Evolutionary conservation across 2,797 vertebrate genomes (phyloP).

Genomic region (Sus cebifrons): DNA sequence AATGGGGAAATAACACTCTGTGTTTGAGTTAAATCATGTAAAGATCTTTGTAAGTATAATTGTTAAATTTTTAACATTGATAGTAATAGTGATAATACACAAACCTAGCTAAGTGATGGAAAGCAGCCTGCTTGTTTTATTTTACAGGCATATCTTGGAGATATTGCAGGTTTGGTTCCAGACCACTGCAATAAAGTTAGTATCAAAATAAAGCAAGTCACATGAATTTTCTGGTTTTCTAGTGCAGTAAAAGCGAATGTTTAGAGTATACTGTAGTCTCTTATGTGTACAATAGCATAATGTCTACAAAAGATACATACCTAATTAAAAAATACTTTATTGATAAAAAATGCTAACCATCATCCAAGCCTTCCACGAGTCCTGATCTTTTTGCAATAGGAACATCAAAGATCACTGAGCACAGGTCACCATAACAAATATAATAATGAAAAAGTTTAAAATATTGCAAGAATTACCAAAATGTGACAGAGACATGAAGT

Average conservation of each 20-base stretch:
- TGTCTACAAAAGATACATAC: neutral
- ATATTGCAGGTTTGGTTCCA: neutral
- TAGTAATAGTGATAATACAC: neutral
- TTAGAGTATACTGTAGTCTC: neutral
- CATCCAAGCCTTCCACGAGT: neutral
- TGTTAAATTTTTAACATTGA: slow-evolving; percentile 15
- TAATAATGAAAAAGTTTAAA: neutral
- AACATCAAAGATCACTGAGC: neutral
- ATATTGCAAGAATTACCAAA: neutral
- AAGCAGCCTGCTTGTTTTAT: neutral
- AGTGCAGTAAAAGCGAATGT: neutral
- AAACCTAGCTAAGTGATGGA: neutral
- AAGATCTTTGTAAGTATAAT: slow-evolving; percentile 41
- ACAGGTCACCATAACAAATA: neutral
- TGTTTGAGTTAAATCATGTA: neutral
- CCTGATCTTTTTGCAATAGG: neutral
- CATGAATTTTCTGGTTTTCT: neutral
- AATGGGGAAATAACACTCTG: neutral
- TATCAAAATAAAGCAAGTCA: neutral
- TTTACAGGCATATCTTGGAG: neutral
- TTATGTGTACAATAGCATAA: neutral
- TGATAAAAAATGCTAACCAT: neutral
- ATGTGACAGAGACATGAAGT: neutral
- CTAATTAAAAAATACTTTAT: neutral
- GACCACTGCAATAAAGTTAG: neutral